These are phyloP conservation scores for Triplophysa dalaica DNA, from an alignment of 2,113 vertebrate genomes.

Conservation along the genomic window DNA sequence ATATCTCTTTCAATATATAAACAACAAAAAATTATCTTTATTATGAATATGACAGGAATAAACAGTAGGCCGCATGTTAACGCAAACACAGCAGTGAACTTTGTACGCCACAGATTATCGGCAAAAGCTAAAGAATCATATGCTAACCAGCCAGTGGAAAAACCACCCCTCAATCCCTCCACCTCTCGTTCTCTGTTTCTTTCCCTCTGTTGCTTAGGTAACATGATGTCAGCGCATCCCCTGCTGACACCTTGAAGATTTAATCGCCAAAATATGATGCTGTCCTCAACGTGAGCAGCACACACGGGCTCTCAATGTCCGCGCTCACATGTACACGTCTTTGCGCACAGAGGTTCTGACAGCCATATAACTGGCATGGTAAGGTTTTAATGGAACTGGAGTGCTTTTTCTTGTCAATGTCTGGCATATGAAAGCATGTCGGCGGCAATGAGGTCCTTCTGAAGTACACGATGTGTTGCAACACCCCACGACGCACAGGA, in stretches of 20 bases:
- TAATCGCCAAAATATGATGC: conserved; percentile 16
- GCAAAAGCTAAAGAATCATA: conserved; percentile 31
- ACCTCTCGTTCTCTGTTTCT: conserved; percentile 15
- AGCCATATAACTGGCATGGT: conserved; percentile 46
- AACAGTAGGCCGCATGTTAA: neutral
- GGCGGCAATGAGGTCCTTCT: conserved; percentile 35
- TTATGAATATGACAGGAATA: neutral
- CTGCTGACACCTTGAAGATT: conserved; percentile 41
- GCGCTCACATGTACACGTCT: conserved; percentile 10
- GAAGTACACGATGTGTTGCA: conserved; percentile 24
- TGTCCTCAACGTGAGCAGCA: conserved; percentile 38
- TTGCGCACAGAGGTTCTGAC: conserved; percentile 16
- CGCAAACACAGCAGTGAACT: neutral
- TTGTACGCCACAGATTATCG: conserved; percentile 55
- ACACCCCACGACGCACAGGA: conserved; percentile 22
- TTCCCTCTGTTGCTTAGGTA: conserved; percentile 59
- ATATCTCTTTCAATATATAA: neutral
- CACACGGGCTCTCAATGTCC: conserved; percentile 44
- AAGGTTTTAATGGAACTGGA: conserved; percentile 49
- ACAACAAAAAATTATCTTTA: neutral
- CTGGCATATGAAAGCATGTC: conserved; percentile 38
- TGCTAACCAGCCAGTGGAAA: conserved; percentile 34
- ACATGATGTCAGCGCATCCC: conserved; percentile 49
- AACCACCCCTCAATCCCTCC: conserved; percentile 19
- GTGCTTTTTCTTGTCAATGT: conserved; percentile 29